Percentiles rank a stretch among this genome's conserved stretches.
Conservation (phyloP, 2,113 vertebrate species). For the Cyphomyrus discorhynchus region DNA sequence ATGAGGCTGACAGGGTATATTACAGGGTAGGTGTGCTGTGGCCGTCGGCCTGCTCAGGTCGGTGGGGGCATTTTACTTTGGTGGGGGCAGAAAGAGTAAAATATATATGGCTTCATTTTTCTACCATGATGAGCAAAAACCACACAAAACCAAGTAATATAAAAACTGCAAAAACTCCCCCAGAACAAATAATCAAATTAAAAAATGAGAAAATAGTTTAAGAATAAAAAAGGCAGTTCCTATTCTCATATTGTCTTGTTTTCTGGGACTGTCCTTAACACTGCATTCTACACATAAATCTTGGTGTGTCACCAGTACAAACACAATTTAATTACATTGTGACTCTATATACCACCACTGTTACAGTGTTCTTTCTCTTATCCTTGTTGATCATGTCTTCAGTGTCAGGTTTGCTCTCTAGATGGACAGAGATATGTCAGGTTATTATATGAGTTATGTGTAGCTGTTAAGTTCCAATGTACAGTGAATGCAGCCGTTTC, state of each 20-base stretch:
- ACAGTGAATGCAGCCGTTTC: too few relatives aligned
- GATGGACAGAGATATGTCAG: not conserved
- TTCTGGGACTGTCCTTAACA: not conserved
- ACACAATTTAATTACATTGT: not conserved
- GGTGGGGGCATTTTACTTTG: too few relatives aligned
- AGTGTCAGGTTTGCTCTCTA: not conserved
- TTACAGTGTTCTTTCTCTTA: not conserved
- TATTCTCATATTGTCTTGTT: not conserved
- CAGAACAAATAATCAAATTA: not conserved
- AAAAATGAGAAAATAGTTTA: not conserved
- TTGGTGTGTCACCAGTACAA: not conserved
- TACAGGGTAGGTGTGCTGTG: too few relatives aligned
- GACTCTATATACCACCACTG: not conserved
- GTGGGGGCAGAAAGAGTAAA: too few relatives aligned
- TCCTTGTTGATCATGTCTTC: not conserved
- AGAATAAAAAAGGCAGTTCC: not conserved
- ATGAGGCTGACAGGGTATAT: too few relatives aligned
- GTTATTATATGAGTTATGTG: not conserved
- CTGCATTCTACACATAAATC: not conserved
- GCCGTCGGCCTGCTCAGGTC: too few relatives aligned
- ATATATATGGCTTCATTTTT: too few relatives aligned
- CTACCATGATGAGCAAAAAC: not conserved
- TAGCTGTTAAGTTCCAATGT: too few relatives aligned
- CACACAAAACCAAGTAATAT: not conserved
- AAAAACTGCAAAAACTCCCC: not conserved